phyloP scores from a whole-genome alignment of 2,797 vertebrate genomes.

The Gastrophryne carolinensis region DNA sequence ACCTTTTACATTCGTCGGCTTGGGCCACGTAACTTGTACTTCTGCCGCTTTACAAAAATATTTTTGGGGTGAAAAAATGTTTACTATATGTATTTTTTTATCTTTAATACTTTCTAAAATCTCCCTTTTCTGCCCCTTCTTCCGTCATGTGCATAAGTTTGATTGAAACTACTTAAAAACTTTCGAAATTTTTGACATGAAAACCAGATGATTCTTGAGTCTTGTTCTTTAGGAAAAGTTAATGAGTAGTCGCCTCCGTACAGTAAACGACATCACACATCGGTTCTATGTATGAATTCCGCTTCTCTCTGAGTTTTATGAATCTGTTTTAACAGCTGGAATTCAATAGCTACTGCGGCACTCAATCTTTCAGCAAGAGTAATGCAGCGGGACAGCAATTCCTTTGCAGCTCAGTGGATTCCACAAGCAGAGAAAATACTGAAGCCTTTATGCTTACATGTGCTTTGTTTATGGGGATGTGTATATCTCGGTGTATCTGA shows the following conservation, averaged over 20 bases:
- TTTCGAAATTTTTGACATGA: too few relatives aligned
- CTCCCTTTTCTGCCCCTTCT: too few relatives aligned
- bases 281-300: constrained; percentile 1
- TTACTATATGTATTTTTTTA: too few relatives aligned
- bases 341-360: constrained; percentile 33
- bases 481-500: constrained; percentile 10
- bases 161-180: too few relatives aligned
- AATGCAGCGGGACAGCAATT: constrained; percentile 12
- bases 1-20: too few relatives aligned
- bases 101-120: too few relatives aligned
- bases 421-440: constrained; percentile 20
- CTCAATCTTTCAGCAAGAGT: constrained; percentile 39
- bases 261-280: neutral
- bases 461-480: neutral
- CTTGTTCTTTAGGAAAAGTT: neutral
- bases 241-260: neutral
- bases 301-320: constrained; percentile 16
- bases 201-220: neutral
- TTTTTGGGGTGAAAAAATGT: too few relatives aligned
- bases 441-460: constrained; percentile 27
- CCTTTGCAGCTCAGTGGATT: constrained; percentile 8
- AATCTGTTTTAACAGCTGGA: constrained; percentile 50
- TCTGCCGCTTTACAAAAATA: too few relatives aligned
- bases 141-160: too few relatives aligned
- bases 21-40: too few relatives aligned